These are phyloP conservation scores for Paramormyrops kingsleyae DNA, from an alignment of 2,113 vertebrate species.

Conservation along the genomic window DNA sequence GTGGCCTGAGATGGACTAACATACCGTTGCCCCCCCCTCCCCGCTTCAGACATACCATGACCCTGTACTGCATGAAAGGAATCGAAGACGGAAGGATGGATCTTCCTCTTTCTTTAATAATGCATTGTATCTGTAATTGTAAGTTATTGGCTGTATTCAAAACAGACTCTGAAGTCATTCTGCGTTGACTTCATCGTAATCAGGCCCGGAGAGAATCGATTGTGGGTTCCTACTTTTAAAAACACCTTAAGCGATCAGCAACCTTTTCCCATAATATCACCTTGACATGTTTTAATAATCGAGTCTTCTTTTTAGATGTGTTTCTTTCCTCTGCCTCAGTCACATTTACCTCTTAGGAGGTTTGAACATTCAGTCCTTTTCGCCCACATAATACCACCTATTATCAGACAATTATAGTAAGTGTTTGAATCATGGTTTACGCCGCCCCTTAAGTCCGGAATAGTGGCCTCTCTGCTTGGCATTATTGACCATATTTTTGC, in stretches of 20 bases:
- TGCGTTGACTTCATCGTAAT: not conserved
- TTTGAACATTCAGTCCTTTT: not conserved
- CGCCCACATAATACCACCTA: not conserved
- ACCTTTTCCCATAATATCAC: not conserved
- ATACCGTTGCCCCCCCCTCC: not conserved
- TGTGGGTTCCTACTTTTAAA: not conserved
- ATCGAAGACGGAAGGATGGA: not conserved
- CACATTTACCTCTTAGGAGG: not conserved
- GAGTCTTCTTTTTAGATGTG: not conserved
- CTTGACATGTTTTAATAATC: not conserved
- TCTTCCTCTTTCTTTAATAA: not conserved
- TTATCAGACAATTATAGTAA: not conserved
- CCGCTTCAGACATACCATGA: not conserved
- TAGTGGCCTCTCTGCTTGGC: not conserved
- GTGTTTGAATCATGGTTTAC: not conserved
- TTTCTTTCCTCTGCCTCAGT: not conserved
- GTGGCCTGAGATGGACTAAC: not conserved
- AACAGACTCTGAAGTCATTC: not conserved
- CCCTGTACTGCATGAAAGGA: not conserved
- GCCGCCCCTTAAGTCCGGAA: not conserved
- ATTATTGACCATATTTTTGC: not conserved
- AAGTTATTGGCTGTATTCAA: not conserved
- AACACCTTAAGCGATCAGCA: not conserved
- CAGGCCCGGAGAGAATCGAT: not conserved
- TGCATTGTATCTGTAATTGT: not conserved